phyloP scores from a whole-genome alignment of 2,797 vertebrate species.

The Phrynocephalus guinanensis region DNA sequence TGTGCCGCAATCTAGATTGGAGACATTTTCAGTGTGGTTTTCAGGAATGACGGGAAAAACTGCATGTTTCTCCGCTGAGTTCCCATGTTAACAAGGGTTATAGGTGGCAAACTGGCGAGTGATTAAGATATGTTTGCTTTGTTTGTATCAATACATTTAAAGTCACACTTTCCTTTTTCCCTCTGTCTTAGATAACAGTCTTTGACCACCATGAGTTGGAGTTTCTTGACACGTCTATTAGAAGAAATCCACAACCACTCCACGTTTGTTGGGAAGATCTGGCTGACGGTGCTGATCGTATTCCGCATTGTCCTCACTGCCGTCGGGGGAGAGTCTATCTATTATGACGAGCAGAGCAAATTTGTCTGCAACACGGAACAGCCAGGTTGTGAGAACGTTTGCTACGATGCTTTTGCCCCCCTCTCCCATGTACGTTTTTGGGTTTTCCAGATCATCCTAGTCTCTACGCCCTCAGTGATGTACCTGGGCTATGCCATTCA shows the following conservation, averaged over 20 bases:
- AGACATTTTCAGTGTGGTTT: neutral
- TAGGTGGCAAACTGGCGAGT: too few species aligned
- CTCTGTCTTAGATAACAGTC: slow-evolving; percentile 52
- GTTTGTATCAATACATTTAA: neutral
- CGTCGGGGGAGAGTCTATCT: slow-evolving; percentile 98
- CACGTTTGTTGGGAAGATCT: slow-evolving; percentile 99
- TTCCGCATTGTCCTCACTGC: slow-evolving; percentile 98
- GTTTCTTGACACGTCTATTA: slow-evolving; percentile 97
- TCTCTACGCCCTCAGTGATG: slow-evolving; percentile 93
- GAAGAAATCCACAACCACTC: slow-evolving; percentile 99
- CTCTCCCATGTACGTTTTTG: slow-evolving; percentile 97
- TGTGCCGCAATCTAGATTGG: neutral
- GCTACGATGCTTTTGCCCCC: slow-evolving; percentile 95
- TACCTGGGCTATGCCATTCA: slow-evolving; percentile 96
- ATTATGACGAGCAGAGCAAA: slow-evolving; percentile 98
- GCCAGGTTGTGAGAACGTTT: slow-evolving; percentile 97
- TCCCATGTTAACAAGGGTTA: neutral
- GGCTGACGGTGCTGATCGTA: slow-evolving; percentile 95
- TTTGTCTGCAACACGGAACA: slow-evolving; percentile 98
- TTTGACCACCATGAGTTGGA: slow-evolving; percentile 96
- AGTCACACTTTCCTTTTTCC: slow-evolving; percentile 13
- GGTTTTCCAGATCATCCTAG: slow-evolving; percentile 98
- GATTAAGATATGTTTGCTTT: neutral
- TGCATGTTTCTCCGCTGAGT: neutral
- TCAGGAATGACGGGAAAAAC: neutral